phyloP scores from a whole-genome alignment of 2,113 vertebrate genomes.

The Pedionomus torquatus region DNA sequence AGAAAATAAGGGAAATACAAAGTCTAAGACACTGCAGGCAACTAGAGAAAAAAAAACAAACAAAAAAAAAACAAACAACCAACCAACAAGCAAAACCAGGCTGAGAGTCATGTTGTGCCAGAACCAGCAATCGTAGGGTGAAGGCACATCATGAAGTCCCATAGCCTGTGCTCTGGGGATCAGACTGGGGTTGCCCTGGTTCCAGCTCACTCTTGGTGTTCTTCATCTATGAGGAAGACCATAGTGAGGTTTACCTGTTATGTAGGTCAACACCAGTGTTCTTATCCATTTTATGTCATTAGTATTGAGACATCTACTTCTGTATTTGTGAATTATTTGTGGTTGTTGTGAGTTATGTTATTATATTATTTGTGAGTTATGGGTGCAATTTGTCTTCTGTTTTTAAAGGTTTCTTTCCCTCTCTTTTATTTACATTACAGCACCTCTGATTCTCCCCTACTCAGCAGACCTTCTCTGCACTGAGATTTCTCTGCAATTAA shows the following conservation, averaged over 20 bases:
- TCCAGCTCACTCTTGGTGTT: neutral
- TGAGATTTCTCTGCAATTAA: neutral
- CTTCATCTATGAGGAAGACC: neutral
- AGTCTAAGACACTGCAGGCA: neutral
- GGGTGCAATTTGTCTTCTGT: neutral
- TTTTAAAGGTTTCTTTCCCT: neutral
- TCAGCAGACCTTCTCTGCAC: neutral
- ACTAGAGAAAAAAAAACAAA: neutral
- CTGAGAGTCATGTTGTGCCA: neutral
- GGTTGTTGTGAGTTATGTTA: too few species aligned
- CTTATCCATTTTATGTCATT: neutral
- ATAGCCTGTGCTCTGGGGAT: neutral
- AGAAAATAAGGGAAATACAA: neutral
- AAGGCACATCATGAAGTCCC: accelerated
- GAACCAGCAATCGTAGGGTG: neutral
- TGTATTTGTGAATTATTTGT: neutral
- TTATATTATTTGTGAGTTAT: too few species aligned
- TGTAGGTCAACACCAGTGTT: neutral
- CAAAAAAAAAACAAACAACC: too few species aligned
- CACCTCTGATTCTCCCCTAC: neutral
- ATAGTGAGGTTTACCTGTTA: neutral
- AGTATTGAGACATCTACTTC: neutral
- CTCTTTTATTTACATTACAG: neutral
- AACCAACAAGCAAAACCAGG: neutral
- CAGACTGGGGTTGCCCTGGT: neutral